phyloP scores from a whole-genome alignment of 1,140 invertebrate genomes.

The Agraylea sexmaculata region DNA sequence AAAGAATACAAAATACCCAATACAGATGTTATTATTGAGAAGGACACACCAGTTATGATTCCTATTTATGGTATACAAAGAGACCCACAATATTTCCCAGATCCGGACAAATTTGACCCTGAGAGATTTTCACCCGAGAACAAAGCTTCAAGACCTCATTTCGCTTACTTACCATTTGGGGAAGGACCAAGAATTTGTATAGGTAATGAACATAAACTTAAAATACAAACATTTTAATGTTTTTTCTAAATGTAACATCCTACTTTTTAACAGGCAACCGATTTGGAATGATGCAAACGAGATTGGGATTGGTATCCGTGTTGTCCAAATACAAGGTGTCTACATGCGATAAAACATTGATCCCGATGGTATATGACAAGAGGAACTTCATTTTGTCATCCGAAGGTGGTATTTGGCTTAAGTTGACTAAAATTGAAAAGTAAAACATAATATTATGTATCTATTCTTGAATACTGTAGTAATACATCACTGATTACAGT shows the following conservation, averaged over 20 bases:
- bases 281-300: slow-evolving; percentile 36
- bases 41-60: slow-evolving; percentile 35
- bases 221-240: neutral
- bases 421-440: slow-evolving; percentile 15
- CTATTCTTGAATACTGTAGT: too few species aligned
- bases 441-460: too few species aligned
- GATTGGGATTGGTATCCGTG: slow-evolving; percentile 30
- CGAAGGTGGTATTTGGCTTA: slow-evolving; percentile 27
- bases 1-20: slow-evolving; percentile 33
- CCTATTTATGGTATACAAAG: slow-evolving; percentile 38
- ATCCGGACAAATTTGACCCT: slow-evolving; percentile 34
- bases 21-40: slow-evolving; percentile 33
- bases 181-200: slow-evolving; percentile 45
- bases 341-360: slow-evolving; percentile 25
- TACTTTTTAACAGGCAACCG: slow-evolving; percentile 23
- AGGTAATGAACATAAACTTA: slow-evolving; percentile 25
- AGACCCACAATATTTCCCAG: slow-evolving; percentile 24
- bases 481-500: too few species aligned
- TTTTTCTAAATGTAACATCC: neutral
- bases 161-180: slow-evolving; percentile 41
- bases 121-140: slow-evolving; percentile 31
- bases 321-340: slow-evolving; percentile 28
- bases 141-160: slow-evolving; percentile 27
- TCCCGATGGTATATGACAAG: slow-evolving; percentile 21
- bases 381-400: slow-evolving; percentile 13